Conservation (phyloP, 2,888 invertebrate genomes). For the Urechis unicinctus region DNA sequence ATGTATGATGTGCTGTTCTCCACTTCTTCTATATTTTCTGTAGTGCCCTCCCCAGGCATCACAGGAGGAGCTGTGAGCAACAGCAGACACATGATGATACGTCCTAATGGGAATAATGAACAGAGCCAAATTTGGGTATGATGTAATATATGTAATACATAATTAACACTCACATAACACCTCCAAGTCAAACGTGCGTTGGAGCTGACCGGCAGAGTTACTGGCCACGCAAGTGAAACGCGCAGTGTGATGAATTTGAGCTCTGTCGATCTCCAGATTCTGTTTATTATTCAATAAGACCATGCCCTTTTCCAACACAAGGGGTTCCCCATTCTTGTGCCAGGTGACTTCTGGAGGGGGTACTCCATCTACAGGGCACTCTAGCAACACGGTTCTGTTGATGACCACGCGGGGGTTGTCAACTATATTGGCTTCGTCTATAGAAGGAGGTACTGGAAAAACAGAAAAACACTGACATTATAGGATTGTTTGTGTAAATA, state of each 20-base stretch:
- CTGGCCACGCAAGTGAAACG: conserved; percentile 52
- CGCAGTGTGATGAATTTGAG: conserved; percentile 45
- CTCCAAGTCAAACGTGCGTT: conserved; percentile 40
- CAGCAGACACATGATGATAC: background rate
- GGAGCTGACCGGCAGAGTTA: conserved; percentile 53
- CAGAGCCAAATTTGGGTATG: too few relatives aligned
- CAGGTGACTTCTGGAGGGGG: conserved; percentile 46
- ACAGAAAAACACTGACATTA: background rate
- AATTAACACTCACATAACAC: conserved; percentile 33
- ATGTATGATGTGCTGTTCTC: conserved; percentile 45
- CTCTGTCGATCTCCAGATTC: conserved; percentile 32
- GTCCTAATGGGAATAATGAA: background rate
- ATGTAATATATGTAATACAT: background rate
- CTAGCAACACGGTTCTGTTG: conserved; percentile 43
- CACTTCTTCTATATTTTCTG: conserved; percentile 33
- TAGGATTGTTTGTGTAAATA: too few relatives aligned
- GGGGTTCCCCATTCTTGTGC: conserved; percentile 18
- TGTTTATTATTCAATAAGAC: conserved; percentile 18
- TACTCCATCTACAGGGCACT: conserved; percentile 50
- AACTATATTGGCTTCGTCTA: conserved; percentile 43
- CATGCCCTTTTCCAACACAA: background rate
- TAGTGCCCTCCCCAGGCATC: conserved; percentile 4
- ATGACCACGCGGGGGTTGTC: conserved; percentile 38
- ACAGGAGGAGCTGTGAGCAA: conserved; percentile 20
- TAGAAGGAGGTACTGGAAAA: conserved; percentile 43